A percentile compares a stretch with the other conserved stretches of the same genome.
Conservation (phyloP, 2,888 invertebrate genomes). For the Hermaeophaga mercurialis region DNA sequence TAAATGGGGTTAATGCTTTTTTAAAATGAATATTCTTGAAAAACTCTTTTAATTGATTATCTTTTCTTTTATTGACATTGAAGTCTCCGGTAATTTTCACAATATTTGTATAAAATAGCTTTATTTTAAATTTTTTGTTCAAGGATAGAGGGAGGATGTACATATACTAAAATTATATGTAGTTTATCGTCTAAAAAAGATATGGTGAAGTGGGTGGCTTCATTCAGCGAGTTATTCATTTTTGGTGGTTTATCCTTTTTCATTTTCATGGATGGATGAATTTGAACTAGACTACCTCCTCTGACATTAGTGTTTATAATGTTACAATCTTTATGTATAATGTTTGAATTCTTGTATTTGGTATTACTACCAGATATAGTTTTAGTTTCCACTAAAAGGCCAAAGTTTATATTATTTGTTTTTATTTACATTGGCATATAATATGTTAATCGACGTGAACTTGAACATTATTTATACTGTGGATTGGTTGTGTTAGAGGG, state of each 20-base stretch:
- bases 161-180: too few relatives aligned
- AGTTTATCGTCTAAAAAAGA: slow-evolving; percentile 16
- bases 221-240: slow-evolving; percentile 23
- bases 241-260: too few relatives aligned
- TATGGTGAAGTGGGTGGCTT: slow-evolving; percentile 23
- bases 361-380: not conserved
- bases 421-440: slow-evolving; percentile 21
- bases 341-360: slow-evolving; percentile 1
- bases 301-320: slow-evolving; percentile 1
- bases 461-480: not conserved
- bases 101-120: not conserved
- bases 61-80: not conserved
- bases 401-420: slow-evolving; percentile 11
- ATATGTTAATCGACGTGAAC: slow-evolving; percentile 3
- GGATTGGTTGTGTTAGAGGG: not conserved
- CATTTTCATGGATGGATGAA: slow-evolving; percentile 12
- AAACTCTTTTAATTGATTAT: not conserved
- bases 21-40: not conserved
- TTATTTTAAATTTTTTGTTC: slow-evolving; percentile 8
- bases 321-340: not conserved
- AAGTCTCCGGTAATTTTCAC: not conserved
- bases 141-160: slow-evolving; percentile 3
- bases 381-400: slow-evolving; percentile 22
- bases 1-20: not conserved
- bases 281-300: slow-evolving; percentile 2